Evolutionary conservation across 2,888 invertebrate species (phyloP).

Genomic region (Amblyteles armatorius): DNA sequence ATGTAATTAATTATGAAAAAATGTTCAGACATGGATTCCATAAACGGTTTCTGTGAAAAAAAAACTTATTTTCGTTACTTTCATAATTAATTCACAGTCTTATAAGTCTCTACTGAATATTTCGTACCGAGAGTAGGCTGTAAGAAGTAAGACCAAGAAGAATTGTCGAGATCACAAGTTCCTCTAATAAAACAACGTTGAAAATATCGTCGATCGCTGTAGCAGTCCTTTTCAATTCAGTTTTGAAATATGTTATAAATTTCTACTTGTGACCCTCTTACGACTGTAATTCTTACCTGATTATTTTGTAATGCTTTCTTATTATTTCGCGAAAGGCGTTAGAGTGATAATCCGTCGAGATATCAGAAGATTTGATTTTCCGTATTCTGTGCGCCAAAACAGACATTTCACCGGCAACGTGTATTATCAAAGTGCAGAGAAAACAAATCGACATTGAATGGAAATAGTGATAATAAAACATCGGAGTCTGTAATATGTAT

Average conservation of each 20-base stretch:
- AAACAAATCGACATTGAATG: constrained; percentile 59
- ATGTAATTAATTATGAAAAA: constrained; percentile 53
- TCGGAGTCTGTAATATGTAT: constrained; percentile 57
- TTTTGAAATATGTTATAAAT: no score
- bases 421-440: constrained; percentile 53
- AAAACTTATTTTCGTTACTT: neutral
- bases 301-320: constrained; percentile 44
- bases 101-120: neutral
- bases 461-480: constrained; percentile 58
- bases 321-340: constrained; percentile 45
- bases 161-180: constrained; percentile 57
- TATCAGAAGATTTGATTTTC: neutral
- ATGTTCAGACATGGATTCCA: constrained; percentile 53
- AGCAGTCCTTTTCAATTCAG: constrained; percentile 38
- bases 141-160: constrained; percentile 62
- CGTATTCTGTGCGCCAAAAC: constrained; percentile 58
- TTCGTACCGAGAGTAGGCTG: constrained; percentile 54
- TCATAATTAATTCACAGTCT: neutral
- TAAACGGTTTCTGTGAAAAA: constrained; percentile 46
- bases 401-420: constrained; percentile 61
- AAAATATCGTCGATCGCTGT: constrained; percentile 55
- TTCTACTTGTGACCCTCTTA: no score
- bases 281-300: constrained; percentile 55
- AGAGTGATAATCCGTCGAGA: neutral
- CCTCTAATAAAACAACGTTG: constrained; percentile 57